Evolutionary conservation across 92 coral and sea anemone genomes (phyloP).

Genomic region (Porites evermanni): DNA sequence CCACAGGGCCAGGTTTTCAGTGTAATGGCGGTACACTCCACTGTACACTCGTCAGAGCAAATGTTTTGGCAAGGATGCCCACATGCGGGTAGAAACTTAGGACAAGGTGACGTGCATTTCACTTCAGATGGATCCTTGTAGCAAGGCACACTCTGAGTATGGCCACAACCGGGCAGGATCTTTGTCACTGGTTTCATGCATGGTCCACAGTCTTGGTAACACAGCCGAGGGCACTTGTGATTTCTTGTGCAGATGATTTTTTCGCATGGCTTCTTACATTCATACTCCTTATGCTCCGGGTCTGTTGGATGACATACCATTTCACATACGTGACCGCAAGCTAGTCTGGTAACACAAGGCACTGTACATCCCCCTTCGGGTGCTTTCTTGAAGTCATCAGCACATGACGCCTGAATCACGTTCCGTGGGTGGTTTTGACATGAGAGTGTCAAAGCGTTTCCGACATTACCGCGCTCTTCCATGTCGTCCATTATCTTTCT

Average conservation of each 20-base stretch:
- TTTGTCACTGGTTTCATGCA: conserved; percentile 61
- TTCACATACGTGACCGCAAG: conserved; percentile 76
- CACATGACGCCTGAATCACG: conserved; percentile 75
- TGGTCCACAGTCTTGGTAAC: conserved; percentile 74
- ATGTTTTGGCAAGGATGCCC: conserved; percentile 65
- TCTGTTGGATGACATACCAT: conserved; percentile 93
- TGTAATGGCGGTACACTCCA: conserved; percentile 50
- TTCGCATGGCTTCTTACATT: conserved; percentile 76
- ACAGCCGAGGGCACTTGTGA: conserved; percentile 70
- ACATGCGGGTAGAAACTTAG: conserved; percentile 57
- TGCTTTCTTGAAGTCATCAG: conserved; percentile 77
- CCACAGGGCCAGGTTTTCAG: conserved; percentile 80
- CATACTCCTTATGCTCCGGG: conserved; percentile 77
- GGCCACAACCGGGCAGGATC: conserved; percentile 68
- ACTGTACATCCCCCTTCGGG: conserved; percentile 92
- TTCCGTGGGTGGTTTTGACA: conserved; percentile 94
- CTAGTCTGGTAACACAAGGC: conserved; percentile 71
- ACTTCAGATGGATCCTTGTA: conserved; percentile 50
- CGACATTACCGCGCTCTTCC: conserved; percentile 73
- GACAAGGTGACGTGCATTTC: conserved; percentile 61
- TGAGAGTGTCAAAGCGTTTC: conserved; percentile 64
- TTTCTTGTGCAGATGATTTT: conserved; percentile 55
- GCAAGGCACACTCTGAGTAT: conserved; percentile 71
- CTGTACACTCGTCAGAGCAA: conserved; percentile 80
- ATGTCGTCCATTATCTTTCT: conserved; percentile 73